Evolutionary conservation across 2,888 invertebrate genomes (phyloP).

Genomic region (Cheilosia vulpina): DNA sequence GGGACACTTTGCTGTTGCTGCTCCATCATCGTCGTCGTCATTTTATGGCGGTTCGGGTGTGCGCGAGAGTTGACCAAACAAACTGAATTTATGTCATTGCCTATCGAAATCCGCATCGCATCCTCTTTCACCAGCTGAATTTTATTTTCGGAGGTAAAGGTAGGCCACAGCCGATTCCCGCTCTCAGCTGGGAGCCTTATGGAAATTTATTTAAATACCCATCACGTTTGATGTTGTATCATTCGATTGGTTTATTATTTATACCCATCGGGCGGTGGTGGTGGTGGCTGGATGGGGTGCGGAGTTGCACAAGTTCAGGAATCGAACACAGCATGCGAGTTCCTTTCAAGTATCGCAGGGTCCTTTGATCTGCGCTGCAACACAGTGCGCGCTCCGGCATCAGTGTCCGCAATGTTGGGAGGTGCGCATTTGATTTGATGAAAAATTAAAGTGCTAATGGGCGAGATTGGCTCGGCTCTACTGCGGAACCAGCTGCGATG

Average conservation of each 20-base stretch:
- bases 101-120: slow-evolving; percentile 63
- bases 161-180: slow-evolving; percentile 49
- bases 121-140: slow-evolving; percentile 18
- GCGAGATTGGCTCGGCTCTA: slow-evolving; percentile 77
- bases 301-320: slow-evolving; percentile 42
- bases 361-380: slow-evolving; percentile 70
- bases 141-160: slow-evolving; percentile 54
- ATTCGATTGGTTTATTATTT: slow-evolving; percentile 74
- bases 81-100: slow-evolving; percentile 71
- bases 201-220: slow-evolving; percentile 75
- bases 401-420: slow-evolving; percentile 35
- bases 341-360: slow-evolving; percentile 71
- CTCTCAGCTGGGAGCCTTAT: slow-evolving; percentile 74
- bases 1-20: slow-evolving; percentile 61
- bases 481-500: slow-evolving; percentile 64
- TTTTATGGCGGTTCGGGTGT: slow-evolving; percentile 11
- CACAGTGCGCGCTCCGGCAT: slow-evolving; percentile 27
- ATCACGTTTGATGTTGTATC: slow-evolving; percentile 74
- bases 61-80: slow-evolving; percentile 62
- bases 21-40: slow-evolving; percentile 60
- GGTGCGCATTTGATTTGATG: slow-evolving; percentile 80
- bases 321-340: slow-evolving; percentile 68
- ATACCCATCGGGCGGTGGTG: slow-evolving; percentile 59
- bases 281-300: slow-evolving; percentile 65
- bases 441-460: slow-evolving; percentile 83